These are phyloP conservation scores for Sardina pilchardus DNA, from an alignment of 2,113 vertebrate species.

Conservation along the genomic window DNA sequence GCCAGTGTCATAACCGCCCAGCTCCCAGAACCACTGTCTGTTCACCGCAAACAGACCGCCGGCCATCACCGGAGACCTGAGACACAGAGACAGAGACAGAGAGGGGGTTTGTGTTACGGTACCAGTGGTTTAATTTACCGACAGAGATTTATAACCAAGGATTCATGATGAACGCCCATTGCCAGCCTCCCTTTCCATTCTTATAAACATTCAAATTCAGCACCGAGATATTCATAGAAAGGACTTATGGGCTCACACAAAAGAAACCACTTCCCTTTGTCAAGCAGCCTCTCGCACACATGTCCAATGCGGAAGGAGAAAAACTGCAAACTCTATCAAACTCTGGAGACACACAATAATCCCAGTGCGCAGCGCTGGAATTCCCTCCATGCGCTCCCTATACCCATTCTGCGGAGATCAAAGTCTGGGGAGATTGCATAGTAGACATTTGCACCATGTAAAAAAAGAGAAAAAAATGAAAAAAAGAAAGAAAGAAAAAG, in stretches of 20 bases:
- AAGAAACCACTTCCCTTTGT: neutral
- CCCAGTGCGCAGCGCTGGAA: neutral
- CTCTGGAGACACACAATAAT: neutral
- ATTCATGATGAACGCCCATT: neutral
- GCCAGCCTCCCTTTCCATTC: neutral
- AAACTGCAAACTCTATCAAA: neutral
- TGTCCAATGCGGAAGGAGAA: neutral
- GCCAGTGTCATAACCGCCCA: conserved; percentile 79
- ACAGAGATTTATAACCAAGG: neutral
- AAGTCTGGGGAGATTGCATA: neutral
- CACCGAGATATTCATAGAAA: neutral
- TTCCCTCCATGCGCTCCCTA: neutral
- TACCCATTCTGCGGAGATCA: neutral
- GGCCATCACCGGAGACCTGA: conserved; percentile 89
- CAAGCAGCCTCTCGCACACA: neutral
- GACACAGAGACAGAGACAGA: conserved; percentile 5
- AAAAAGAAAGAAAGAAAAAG: neutral
- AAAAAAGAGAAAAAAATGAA: neutral
- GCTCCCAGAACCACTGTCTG: conserved; percentile 85
- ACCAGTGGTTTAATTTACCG: neutral
- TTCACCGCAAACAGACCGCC: conserved; percentile 86
- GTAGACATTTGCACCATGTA: neutral
- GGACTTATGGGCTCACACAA: neutral
- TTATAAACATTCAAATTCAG: neutral
- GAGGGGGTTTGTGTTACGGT: neutral